phyloP scores from a whole-genome alignment of 2,113 vertebrate genomes.

The Accipiter cooperii region DNA sequence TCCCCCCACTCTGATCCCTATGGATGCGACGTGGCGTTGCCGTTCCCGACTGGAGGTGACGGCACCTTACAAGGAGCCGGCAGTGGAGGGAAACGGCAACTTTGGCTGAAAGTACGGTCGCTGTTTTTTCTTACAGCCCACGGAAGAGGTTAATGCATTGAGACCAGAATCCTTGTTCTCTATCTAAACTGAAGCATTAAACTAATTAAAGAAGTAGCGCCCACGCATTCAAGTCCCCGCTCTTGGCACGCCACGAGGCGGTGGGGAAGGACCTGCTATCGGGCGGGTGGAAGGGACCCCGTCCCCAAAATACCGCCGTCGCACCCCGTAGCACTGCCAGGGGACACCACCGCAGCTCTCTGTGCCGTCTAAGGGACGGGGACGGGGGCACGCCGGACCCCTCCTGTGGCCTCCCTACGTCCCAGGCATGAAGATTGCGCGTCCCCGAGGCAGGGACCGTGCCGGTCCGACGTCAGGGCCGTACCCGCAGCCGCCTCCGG shows the following conservation, averaged over 20 bases:
- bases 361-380: rapidly evolving
- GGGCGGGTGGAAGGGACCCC: not conserved
- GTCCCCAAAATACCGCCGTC: rapidly evolving
- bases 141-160: not conserved
- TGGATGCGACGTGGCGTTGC: not conserved
- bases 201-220: not conserved
- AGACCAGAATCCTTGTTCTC: not conserved
- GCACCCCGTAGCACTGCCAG: not conserved
- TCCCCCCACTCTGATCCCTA: not conserved
- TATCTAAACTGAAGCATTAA: not conserved
- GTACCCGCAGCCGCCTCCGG: not conserved
- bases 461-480: not conserved
- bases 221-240: not conserved
- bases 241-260: rapidly evolving
- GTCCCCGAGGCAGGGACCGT: rapidly evolving
- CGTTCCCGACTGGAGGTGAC: not conserved
- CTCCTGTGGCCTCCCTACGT: not conserved
- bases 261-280: not conserved
- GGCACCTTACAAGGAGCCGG: not conserved
- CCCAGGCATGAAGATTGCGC: not conserved
- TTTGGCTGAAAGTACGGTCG: not conserved
- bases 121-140: not conserved
- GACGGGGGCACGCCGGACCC: rapidly evolving
- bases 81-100: not conserved
- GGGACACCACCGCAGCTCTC: not conserved